A percentile compares a stretch with the other conserved stretches of the same genome.
Conservation (phyloP, 2,888 invertebrate genomes). For the Hanleya hanleyi region DNA sequence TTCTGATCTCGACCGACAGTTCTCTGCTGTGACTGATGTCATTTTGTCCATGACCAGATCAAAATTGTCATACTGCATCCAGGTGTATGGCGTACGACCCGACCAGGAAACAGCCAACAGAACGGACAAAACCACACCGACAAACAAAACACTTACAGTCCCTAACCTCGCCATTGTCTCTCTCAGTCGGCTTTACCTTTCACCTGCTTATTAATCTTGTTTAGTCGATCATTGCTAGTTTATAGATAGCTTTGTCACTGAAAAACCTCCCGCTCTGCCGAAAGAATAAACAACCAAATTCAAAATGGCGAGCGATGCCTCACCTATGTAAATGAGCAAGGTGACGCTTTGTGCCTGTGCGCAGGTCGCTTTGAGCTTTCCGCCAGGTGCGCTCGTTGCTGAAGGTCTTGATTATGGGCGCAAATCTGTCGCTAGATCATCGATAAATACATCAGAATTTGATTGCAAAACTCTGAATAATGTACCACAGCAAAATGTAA, state of each 20-base stretch:
- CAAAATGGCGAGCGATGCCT: not conserved
- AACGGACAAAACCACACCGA: too few species aligned
- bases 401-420: too few species aligned
- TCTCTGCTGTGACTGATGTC: slow-evolving; percentile 88
- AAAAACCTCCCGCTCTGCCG: not conserved
- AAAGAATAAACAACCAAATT: not conserved
- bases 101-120: too few species aligned
- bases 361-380: not conserved
- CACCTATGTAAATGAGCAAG: not conserved
- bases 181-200: not conserved
- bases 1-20: slow-evolving; percentile 91
- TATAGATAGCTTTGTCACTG: too few species aligned
- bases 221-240: not conserved
- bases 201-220: not conserved
- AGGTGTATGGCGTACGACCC: slow-evolving; percentile 79
- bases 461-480: too few species aligned
- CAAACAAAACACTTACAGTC: too few species aligned
- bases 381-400: too few species aligned
- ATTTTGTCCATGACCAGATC: slow-evolving; percentile 90
- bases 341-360: not conserved
- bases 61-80: slow-evolving; percentile 92
- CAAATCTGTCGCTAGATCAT: too few species aligned
- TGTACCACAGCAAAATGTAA: too few species aligned
- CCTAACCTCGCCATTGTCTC: not conserved
- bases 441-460: too few species aligned